Evolutionary conservation across 2,113 vertebrate species (phyloP), one percentile per base, ranked within the genome.

Genomic region (Pomatostomus ruficeps): DNA sequence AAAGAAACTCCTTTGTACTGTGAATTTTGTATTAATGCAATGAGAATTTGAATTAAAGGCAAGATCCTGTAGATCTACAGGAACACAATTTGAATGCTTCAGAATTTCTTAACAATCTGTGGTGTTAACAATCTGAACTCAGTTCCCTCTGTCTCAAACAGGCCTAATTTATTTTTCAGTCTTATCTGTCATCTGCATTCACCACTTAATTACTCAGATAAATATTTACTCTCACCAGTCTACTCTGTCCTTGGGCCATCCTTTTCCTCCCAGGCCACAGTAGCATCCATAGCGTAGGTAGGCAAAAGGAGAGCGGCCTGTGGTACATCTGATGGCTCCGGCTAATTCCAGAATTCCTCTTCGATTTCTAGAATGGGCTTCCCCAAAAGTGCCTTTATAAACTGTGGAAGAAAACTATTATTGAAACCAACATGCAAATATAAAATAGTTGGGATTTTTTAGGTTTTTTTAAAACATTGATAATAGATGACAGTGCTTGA

Each of bases 281-380:
- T 99, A 99, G 96, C 99, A 99, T 10, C 99, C 99, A 1, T 99
- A 99, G 79, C 97, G 97, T n/a, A 98, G 49, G 77, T 98, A 99
- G 31, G 97, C 82, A 16, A 99, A 74, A 13, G 98, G 97, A 4
- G 97, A 97, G 57, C 98, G 97, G 21, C 98, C 98, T 0, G 99
- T 99, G 87, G 97, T 98, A 95, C 98, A 99, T n/a, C 94, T 94
- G 67, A 99, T 98, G 62, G 97, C 97, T 38, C 98, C 98, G 0
- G 98, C 98, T 73, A 99, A 76, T 65, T 99, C 98, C 48, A 99
- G 79, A 14, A 99, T 65, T 2, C 98, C 98, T 96, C 99, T 97
- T 45, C 97, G 98, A 2, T 36, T 86, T 24, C 96, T 96, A 12
- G 96, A 45, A 8, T 26, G 95, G 36, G 63, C 86, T 54, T 93